Conservation (phyloP, 2,888 invertebrate genomes). For the Cyclophora albipunctata region DNA sequence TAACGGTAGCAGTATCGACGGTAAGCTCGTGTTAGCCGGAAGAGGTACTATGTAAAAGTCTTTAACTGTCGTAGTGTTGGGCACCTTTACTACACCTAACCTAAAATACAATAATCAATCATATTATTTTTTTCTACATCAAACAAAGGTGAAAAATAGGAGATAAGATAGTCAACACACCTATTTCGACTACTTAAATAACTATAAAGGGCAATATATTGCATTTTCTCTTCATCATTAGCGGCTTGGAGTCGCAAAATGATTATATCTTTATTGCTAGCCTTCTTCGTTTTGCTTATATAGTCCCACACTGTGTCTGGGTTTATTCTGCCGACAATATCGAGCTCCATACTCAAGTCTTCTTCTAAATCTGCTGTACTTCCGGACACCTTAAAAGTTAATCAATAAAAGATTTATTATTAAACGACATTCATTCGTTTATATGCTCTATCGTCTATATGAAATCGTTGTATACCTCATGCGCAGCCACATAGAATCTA, state of each 20-base stretch:
- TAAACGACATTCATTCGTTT: background rate
- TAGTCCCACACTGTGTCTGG: conserved; percentile 96
- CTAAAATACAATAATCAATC: conserved; percentile 40
- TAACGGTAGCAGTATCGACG: conserved; percentile 79
- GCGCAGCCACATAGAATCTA: conserved; percentile 87
- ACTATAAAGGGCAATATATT: conserved; percentile 89
- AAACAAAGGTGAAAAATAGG: conserved; percentile 12
- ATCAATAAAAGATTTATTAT: background rate
- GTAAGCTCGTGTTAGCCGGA: conserved; percentile 82
- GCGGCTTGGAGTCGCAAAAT: conserved; percentile 87
- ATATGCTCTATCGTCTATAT: background rate
- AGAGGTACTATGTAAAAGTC: conserved; percentile 95
- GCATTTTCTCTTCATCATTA: conserved; percentile 87
- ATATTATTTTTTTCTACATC: too few species aligned
- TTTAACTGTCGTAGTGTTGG: conserved; percentile 86
- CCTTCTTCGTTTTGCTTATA: conserved; percentile 90
- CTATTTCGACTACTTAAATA: conserved; percentile 90
- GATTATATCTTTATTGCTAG: conserved; percentile 90
- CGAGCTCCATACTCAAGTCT: conserved; percentile 84
- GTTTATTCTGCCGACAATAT: conserved; percentile 93
- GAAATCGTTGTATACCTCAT: conserved; percentile 72
- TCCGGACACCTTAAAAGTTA: conserved; percentile 69
- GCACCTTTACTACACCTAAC: conserved; percentile 89
- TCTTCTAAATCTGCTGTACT: conserved; percentile 80
- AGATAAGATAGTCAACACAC: conserved; percentile 31